Evolutionary conservation across 2,113 vertebrate genomes (phyloP), one percentile per base, ranked within the genome.

Genomic region (Gracilinanus agilis): DNA sequence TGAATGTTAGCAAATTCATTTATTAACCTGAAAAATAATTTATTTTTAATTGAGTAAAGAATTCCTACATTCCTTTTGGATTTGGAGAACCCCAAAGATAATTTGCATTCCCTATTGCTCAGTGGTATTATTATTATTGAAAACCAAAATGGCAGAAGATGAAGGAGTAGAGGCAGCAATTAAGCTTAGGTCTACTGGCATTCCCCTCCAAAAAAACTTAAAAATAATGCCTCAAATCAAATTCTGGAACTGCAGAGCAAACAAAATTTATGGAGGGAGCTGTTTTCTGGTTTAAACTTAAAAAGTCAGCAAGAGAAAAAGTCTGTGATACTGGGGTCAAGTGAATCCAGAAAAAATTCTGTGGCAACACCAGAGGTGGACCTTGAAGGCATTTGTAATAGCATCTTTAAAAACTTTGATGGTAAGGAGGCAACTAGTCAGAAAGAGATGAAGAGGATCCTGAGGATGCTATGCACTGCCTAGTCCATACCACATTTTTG

Each of bases 21-120:
- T 53, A 93, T 88, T 95, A 93, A 90, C 90, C 61, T 93, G 56
- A 90, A 89, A 93, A 89, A 24, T 88, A 88, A 53, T 13, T 94
- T 94, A 44, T 83, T 88, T 54, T 29, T 83, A 91, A 88, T 90
- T 3, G n/a, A 53, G 89, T 88, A 90, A 54, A 44, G 91, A 75
- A 54, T 54, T 2, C 12, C 40, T 93, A 16, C 54, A 0, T 95
- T 13, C 88, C 25, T 88, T 92, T 67, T 27, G 25, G 24, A 88
- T 53, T 25, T 95, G 34, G 91, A 92, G 40, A 91, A 54, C 88
- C 91, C 44, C 44, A 67, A 54, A 95, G 24, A 88, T 53, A 55
- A 96, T 94, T 95, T 93, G 67, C 27, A 94, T 92, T n/a, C 12
- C 2, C 67, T 44, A 40, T 24, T 91, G 24, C 90, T 93, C 53